Base-by-base conservation (phyloP, 1,140 invertebrate genomes). In the Cyrtorhinus lividipennis region DNA sequence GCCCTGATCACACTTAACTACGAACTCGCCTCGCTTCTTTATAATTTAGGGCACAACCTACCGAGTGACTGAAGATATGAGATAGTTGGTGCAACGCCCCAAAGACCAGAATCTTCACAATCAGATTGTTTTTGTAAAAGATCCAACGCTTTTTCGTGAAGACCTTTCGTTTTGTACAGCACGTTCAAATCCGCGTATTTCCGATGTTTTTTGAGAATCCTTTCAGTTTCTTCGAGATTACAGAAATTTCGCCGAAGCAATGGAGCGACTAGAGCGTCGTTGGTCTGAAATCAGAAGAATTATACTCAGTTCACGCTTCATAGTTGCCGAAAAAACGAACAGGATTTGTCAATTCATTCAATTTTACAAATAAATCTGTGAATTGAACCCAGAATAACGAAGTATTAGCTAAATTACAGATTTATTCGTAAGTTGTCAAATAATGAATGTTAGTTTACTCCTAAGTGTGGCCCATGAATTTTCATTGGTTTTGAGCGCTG, bases 101-200 rank as follows among this genome's bases (percentile, higher is more conserved):
- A 81, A 0, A 95, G 76, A 64, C 82, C 83, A 22, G 88, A 90
- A 71, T 90, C 88, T 12, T 78, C 77, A 64, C 84, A 80, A 65
- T 82, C 81, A 0, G 89, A 82, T 71, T 95, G 88, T 56, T 87
- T 83, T 68, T 87, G 82, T 10, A 98, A 74, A 56, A 97, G 73
- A 70, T 94, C 89, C 2, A 99, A 77, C 15, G 95, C 95, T 75
- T 92, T 90, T 62, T 84, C 83, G 73, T 98, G 94, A 56, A 71
- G 61, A 15, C 66, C 88, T 77, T 95, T 95, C 0, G 86, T 92
- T 73, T 95, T 86, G 74, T 98, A 98, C 10, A 99, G 77, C 69
- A 98, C 96, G 64, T 98, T 92, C 0, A 99, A 79, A 74, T 99
- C 95, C 65, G 84, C 87, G 68, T 87, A 87, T 75, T 96, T 97